phyloP scores from a whole-genome alignment of 2,888 invertebrate species.

The Sminthurides aquaticus region DNA sequence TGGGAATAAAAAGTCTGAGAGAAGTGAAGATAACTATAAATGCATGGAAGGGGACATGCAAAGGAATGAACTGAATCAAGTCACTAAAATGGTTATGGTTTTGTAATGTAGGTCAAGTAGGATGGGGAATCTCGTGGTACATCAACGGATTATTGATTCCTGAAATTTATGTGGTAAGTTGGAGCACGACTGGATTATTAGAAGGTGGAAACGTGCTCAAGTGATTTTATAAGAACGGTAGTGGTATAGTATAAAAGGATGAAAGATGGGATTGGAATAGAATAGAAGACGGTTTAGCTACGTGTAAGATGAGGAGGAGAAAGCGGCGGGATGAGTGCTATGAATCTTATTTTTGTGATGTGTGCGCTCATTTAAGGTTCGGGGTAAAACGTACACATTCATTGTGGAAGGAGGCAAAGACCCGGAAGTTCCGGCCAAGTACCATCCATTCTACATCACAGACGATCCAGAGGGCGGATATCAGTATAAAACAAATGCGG shows the following conservation, averaged over 20 bases:
- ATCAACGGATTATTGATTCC: constrained; percentile 84
- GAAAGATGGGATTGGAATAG: too few species aligned
- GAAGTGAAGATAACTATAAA: not conserved
- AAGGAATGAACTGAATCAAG: not conserved
- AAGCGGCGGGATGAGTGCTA: not conserved
- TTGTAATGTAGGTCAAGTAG: constrained; percentile 68
- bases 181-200: not conserved
- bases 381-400: constrained; percentile 28
- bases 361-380: constrained; percentile 23
- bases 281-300: too few species aligned
- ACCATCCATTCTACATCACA: constrained; percentile 84
- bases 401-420: constrained; percentile 76
- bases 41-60: too few species aligned
- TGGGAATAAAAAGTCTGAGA: not conserved
- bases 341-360: not conserved
- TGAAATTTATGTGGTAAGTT: constrained; percentile 69
- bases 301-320: not conserved
- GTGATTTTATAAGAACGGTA: not conserved
- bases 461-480: constrained; percentile 87
- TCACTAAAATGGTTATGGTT: not conserved
- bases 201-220: not conserved
- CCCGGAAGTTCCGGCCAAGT: constrained; percentile 68
- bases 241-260: too few species aligned
- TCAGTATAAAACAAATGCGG: constrained; percentile 70
- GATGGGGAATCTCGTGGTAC: constrained; percentile 91